Base-by-base conservation (phyloP, 2,888 invertebrate species). In the Oxycera nigricornis region DNA sequence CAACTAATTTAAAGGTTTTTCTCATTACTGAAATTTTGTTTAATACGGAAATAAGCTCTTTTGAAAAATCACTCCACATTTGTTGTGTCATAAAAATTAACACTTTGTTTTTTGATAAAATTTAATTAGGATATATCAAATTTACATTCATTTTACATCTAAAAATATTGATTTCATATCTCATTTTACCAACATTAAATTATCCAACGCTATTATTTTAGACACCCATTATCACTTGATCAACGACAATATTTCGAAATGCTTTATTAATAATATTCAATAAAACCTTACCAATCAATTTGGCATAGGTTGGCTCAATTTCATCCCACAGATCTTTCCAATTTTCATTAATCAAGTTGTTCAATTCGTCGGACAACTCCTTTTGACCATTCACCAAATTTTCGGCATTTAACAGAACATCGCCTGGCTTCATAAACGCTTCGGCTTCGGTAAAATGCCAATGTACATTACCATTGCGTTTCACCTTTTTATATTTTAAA, bases 331-430 rank as follows among this genome's bases (percentile, higher is more conserved):
- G 81, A 4, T 81, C 81, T 50, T 77, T 30, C 86, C 87, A 87
- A 77, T 87, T 87, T 35, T 87, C 86, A 79, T 87, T 87, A 3
- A 87, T 77, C 75, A 87, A 86, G 1, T 75, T 68, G 78, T 87
- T 87, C 83, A 86, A 85, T 65, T 82, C 86, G 39, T 86, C 85
- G 1, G 87, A 85, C 52, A 86, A 77, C 4, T 81, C 80, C 78
- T 85, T 86, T 75, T 87, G 84, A 0, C 86, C 86, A 75, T 86
- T 86, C 76, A 86, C 86, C 0, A 87, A 80, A 78, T 86, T 86
- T 28, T 78, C 78, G 20, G 86, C 83, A 26, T 81, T 9, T 17
- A 81, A 78, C 35, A 20, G 22, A 1, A 65, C 7, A 3, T 24
- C 17, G 1, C 24, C 14, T 2, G 41, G 65, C 20, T 39, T 20